phyloP scores from a whole-genome alignment of 2,888 invertebrate genomes.

The Sesia bembeciformis region DNA sequence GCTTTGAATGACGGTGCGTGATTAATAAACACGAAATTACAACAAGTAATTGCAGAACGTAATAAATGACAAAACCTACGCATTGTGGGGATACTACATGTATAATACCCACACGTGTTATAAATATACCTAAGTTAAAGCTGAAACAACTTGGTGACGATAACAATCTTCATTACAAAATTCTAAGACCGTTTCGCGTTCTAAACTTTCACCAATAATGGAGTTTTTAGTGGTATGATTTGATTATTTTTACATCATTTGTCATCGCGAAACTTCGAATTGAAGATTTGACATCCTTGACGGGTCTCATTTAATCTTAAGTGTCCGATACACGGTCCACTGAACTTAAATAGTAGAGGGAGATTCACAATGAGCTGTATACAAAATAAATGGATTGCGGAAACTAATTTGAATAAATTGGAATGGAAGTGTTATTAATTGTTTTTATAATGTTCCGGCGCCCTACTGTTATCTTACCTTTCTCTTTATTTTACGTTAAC shows the following conservation, averaged over 20 bases:
- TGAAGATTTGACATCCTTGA: slow-evolving; percentile 47
- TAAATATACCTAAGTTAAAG: too few species aligned
- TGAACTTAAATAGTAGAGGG: slow-evolving; percentile 11
- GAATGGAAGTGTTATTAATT: neutral
- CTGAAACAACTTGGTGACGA: too few species aligned
- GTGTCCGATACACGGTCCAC: slow-evolving; percentile 41
- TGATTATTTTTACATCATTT: slow-evolving; percentile 38
- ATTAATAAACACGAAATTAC: too few species aligned
- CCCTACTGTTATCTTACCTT: neutral
- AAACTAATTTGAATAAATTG: neutral
- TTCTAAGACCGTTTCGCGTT: slow-evolving; percentile 6
- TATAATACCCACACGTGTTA: too few species aligned
- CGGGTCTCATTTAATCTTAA: slow-evolving; percentile 47
- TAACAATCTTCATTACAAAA: neutral
- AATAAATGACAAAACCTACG: too few species aligned
- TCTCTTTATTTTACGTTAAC: neutral
- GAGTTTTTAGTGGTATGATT: slow-evolving; percentile 33
- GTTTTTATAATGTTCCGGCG: neutral
- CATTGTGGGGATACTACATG: too few species aligned
- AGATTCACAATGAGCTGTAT: neutral
- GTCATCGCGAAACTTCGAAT: slow-evolving; percentile 42
- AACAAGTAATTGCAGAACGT: too few species aligned
- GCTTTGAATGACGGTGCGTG: too few species aligned
- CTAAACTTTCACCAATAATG: slow-evolving; percentile 27
- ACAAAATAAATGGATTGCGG: neutral